Base-by-base conservation (phyloP, 2,113 vertebrate genomes). In the Poicephalus gulielmi region DNA sequence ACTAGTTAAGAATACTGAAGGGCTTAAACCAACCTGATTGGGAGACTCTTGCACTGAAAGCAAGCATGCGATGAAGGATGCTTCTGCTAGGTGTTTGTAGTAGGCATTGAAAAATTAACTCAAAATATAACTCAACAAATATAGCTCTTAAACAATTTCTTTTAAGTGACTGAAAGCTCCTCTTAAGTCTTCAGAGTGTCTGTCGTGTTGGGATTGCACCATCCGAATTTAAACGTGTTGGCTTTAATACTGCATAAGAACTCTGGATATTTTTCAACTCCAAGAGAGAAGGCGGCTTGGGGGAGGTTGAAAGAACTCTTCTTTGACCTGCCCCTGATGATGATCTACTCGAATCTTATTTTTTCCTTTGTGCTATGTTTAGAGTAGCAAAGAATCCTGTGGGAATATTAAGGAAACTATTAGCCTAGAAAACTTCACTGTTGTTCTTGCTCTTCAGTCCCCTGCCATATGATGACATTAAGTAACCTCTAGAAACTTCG, bases 351-450 rank as follows among this genome's bases (percentile, higher is more conserved):
- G 1, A 68, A 81, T 90, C 75, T 75, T 94, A 84, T 94, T 95
- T 94, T 96, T 96, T 85, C 74, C 91, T 94, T 89, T 89, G 69
- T 0, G 44, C 96, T 96, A 97, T 96, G 86, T 97, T 97, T 97
- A 95, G 95, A 96, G 80, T 73, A 86, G 44, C 31, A 28, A 94
- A 43, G 70, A 94, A 76, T 93, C 96, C 95, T 70, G 12, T 88
- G 91, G 94, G 96, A 95, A 94, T 96, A 96, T 89, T 73, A 82
- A 96, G 96, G 96, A 97, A 96, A 89, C 92, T 89, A 92, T 95
- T 96, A 97, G 95, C 92, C 77, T 87, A 96, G 91, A 96, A 97
- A 94, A 93, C 66, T 96, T 84, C 52, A 57, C 73, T 93, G 92
- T 85, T 94, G 46, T 81, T 93, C 93, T 93, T 91, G 95, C 74